Conservation (phyloP, 2,797 vertebrate species). For the Xiphorhynchus erythropygius region DNA sequence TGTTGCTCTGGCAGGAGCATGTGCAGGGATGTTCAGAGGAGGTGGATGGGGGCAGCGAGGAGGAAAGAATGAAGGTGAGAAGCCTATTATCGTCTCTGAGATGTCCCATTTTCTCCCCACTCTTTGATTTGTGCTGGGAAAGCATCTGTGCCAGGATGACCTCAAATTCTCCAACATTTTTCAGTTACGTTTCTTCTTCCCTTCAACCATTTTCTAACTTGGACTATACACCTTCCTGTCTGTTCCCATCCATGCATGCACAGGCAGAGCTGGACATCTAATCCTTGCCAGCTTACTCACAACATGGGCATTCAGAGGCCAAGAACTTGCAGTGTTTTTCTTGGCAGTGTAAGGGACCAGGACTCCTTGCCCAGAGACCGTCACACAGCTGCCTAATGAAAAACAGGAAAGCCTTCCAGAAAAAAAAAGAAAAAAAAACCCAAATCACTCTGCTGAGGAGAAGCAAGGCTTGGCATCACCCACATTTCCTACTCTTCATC, state of each 20-base stretch:
- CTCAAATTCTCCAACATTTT: neutral
- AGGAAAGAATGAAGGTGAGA: neutral
- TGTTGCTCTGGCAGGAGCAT: neutral
- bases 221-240: neutral
- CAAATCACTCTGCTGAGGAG: neutral
- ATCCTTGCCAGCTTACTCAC: slow-evolving; percentile 16
- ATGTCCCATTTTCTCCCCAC: neutral
- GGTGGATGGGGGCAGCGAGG: neutral
- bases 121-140: neutral
- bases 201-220: neutral
- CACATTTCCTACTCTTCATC: neutral
- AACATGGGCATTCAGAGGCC: slow-evolving; percentile 7
- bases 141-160: neutral
- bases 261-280: neutral
- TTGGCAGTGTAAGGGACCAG: neutral
- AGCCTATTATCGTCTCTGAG: neutral
- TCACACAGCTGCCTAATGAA: neutral
- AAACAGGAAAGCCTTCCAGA: slow-evolving; percentile 20
- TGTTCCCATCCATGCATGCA: neutral
- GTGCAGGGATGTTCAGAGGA: neutral
- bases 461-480: neutral
- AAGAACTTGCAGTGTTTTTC: neutral
- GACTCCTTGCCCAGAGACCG: neutral
- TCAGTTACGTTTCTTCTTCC: neutral
- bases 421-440: neutral